These are phyloP conservation scores for Auanema sp. DNA, from an alignment of 2,888 invertebrate species.

Conservation along the genomic window DNA sequence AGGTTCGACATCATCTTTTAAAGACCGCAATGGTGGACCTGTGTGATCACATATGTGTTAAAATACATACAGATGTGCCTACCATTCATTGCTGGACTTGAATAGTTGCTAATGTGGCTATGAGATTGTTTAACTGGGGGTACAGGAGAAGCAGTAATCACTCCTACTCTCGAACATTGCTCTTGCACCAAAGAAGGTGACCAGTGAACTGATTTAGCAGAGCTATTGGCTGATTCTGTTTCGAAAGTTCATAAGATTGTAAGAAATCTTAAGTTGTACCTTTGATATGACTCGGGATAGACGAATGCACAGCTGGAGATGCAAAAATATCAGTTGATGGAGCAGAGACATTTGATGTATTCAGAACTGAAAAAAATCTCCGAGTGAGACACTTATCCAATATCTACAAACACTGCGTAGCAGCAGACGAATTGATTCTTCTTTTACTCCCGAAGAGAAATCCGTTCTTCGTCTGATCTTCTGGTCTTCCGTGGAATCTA, in stretches of 20 bases:
- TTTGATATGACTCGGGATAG: slow-evolving; percentile 39
- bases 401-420: not conserved
- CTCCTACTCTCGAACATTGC: not conserved
- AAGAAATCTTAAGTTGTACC: slow-evolving; percentile 14
- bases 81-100: slow-evolving; percentile 5
- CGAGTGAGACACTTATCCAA: too few species aligned
- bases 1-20: slow-evolving; percentile 37
- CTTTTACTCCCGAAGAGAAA: too few species aligned
- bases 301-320: slow-evolving; percentile 18
- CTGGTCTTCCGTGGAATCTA: too few species aligned
- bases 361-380: slow-evolving; percentile 27
- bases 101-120: not conserved
- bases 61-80: not conserved
- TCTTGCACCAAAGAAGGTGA: slow-evolving; percentile 36
- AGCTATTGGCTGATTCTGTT: not conserved
- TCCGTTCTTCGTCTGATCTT: too few species aligned
- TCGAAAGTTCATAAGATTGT: too few species aligned
- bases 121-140: not conserved
- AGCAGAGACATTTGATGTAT: slow-evolving; percentile 25
- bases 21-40: slow-evolving; percentile 46
- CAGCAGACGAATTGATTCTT: too few species aligned
- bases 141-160: not conserved
- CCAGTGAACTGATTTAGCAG: slow-evolving; percentile 36
- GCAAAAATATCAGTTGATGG: slow-evolving; percentile 49
- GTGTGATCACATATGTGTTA: too few species aligned